Evolutionary conservation across 2,797 vertebrate species (phyloP), one percentile per base, ranked within the genome.

Genomic region (Erpetoichthys calabaricus): DNA sequence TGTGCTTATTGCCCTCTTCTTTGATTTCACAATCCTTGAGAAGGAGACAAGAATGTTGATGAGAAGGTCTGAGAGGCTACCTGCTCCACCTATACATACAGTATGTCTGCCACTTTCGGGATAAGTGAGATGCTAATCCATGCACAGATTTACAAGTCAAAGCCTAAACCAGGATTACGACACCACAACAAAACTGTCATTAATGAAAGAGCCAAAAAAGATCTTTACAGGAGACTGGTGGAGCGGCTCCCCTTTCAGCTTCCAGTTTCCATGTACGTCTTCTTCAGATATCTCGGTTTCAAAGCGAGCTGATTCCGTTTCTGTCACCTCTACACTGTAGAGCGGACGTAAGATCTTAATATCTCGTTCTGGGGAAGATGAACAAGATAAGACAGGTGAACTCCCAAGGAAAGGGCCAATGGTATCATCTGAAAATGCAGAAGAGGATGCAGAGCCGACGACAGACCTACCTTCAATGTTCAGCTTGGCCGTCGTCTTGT

Each of bases 251-350:
- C 86, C 94, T 74, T 96, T 96, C 62, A 99, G 82, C 63, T 92
- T 99, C 96, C 96, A 99, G 64, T 73, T 79, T 51, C 83, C 90
- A 45, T 98, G 93, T 44, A 97, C 74, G 62, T 94, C 92, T 3
- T 88, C 90, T 65, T 90, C 94, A 4, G 95, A 97, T 61, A 99
- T 91, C 78, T 99, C 92, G 0, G 87, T 91, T 75, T 98, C 94
- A 79, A 99, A 99, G 62, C 72, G 90, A 58, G 95, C 96, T 0
- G 79, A 85, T 74, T 96, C 92, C 0, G 86, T 95, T 78, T 98
- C 96, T 25, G 85, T 91, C 65, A 98, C 87, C 72, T 99, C 96
- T 68, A 97, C 86, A 3, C 95, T 98, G 76, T 97, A 84, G 3
- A 99, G 74, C 1, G 92, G 90, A 44, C 86, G 86, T 2, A 90